Percentiles rank a stretch among this genome's conserved stretches.
phyloP scores from a whole-genome alignment of 2,888 invertebrate genomes.

The Pachliopta kotzebuea region DNA sequence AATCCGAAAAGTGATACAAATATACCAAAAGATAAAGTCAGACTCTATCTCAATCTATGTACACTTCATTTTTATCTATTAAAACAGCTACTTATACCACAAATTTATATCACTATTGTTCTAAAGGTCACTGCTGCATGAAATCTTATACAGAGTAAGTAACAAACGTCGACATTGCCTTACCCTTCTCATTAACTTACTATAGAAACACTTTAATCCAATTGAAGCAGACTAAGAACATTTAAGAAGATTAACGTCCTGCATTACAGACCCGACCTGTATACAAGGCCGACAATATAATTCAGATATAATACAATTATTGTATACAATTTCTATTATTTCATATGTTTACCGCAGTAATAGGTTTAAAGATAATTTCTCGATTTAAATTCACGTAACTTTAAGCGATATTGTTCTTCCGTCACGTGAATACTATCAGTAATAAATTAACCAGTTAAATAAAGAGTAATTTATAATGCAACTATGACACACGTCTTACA shows the following conservation, averaged over 20 bases:
- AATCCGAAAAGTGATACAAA: background rate
- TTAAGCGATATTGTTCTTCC: slow-evolving; percentile 1
- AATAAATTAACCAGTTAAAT: slow-evolving; percentile 4
- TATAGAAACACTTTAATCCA: slow-evolving; percentile 17
- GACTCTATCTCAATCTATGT: slow-evolving; percentile 10
- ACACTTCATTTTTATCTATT: background rate
- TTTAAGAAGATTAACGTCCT: slow-evolving; percentile 22
- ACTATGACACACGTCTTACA: background rate
- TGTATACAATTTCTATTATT: background rate
- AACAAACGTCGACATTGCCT: slow-evolving; percentile 6
- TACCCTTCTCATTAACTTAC: slow-evolving; percentile 8
- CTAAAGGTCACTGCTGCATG: background rate
- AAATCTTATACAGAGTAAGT: background rate
- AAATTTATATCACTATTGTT: background rate
- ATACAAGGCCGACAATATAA: slow-evolving; percentile 2
- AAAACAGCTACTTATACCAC: background rate
- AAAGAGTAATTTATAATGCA: background rate
- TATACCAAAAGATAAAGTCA: slow-evolving; percentile 5
- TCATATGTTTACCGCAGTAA: background rate
- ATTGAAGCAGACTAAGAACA: slow-evolving; percentile 8
- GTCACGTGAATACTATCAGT: slow-evolving; percentile 2
- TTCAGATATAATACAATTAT: background rate
- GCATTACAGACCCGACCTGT: background rate
- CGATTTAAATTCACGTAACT: slow-evolving; percentile 15
- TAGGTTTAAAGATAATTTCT: slow-evolving; percentile 7